phyloP scores from a whole-genome alignment of 30 jellyfish, hydroid and myxozoan species.

The Pelagia noctiluca region DNA sequence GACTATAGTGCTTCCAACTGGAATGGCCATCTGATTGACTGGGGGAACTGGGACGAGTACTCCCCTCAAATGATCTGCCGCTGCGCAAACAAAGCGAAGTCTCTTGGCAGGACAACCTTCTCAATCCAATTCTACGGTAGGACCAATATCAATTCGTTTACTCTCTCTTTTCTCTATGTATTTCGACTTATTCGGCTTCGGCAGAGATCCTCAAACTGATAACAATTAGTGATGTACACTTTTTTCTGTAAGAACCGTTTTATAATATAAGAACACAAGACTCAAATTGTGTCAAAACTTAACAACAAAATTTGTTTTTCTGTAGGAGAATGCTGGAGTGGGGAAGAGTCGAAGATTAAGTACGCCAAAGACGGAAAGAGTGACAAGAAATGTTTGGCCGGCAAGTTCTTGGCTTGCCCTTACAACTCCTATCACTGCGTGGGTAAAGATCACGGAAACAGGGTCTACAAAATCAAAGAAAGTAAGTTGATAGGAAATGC shows the following conservation, averaged over 20 bases:
- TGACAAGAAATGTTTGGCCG: conserved; percentile 54
- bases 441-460: conserved; percentile 76
- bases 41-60: conserved; percentile 83
- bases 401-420: conserved; percentile 67
- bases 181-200: too few species aligned
- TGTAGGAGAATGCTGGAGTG: conserved; percentile 92
- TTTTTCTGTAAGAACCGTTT: too few species aligned
- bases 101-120: conserved; percentile 52
- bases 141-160: too few species aligned
- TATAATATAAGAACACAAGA: too few species aligned
- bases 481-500: conserved; percentile 24
- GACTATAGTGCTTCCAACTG: conserved; percentile 68
- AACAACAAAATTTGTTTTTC: background rate
- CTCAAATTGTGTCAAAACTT: background rate
- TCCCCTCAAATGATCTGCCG: conserved; percentile 85
- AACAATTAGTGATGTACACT: too few species aligned
- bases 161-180: too few species aligned
- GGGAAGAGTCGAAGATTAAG: conserved; percentile 46
- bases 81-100: conserved; percentile 81
- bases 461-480: conserved; percentile 60
- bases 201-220: too few species aligned
- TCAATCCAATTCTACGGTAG: conserved; percentile 77
- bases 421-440: conserved; percentile 91
- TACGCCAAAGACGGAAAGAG: conserved; percentile 65
- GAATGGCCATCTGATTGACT: conserved; percentile 72